A percentile compares a stretch with the other conserved stretches of the same genome.
Conservation (phyloP, 2,797 vertebrate genomes). For the Oryzias dopingdopingensis region DNA sequence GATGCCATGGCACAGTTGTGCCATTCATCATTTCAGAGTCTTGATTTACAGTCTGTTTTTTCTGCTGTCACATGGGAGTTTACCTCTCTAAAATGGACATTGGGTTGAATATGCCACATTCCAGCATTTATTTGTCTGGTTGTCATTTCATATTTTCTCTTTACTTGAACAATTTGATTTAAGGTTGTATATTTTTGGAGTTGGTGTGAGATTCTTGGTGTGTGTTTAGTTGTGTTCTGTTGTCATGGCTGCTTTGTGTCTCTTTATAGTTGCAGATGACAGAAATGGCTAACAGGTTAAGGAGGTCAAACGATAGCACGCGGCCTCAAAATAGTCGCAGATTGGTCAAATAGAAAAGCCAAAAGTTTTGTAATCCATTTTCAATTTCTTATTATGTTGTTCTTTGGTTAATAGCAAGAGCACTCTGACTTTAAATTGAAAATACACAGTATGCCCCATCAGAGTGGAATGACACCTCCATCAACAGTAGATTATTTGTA, state of each 20-base stretch:
- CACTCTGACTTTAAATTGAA: slow-evolving; percentile 14
- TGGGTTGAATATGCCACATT: neutral
- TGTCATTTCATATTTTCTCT: neutral
- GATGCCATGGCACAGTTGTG: neutral
- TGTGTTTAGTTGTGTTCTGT: neutral
- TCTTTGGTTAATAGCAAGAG: slow-evolving; percentile 21
- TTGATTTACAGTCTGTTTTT: slow-evolving; percentile 1
- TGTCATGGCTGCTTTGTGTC: neutral
- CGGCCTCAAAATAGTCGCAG: slow-evolving; percentile 5
- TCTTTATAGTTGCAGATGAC: slow-evolving; percentile 2
- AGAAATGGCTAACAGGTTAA: neutral
- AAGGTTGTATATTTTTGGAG: neutral
- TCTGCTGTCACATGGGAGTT: neutral
- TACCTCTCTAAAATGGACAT: neutral
- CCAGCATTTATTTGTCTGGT: slow-evolving; percentile 5
- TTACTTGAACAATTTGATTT: slow-evolving; percentile 1
- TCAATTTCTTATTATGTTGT: slow-evolving; percentile 5
- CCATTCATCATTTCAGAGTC: slow-evolving; percentile 1
- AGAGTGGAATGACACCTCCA: slow-evolving; percentile 55
- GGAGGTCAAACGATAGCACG: slow-evolving; percentile 2
- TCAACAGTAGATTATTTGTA: slow-evolving; percentile 69
- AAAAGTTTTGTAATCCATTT: slow-evolving; percentile 1
- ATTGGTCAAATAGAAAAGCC: slow-evolving; percentile 5
- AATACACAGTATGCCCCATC: slow-evolving; percentile 24
- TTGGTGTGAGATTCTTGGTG: neutral